Base-by-base conservation (phyloP, 1,140 invertebrate genomes). In the Drosophila aff. region DNA sequence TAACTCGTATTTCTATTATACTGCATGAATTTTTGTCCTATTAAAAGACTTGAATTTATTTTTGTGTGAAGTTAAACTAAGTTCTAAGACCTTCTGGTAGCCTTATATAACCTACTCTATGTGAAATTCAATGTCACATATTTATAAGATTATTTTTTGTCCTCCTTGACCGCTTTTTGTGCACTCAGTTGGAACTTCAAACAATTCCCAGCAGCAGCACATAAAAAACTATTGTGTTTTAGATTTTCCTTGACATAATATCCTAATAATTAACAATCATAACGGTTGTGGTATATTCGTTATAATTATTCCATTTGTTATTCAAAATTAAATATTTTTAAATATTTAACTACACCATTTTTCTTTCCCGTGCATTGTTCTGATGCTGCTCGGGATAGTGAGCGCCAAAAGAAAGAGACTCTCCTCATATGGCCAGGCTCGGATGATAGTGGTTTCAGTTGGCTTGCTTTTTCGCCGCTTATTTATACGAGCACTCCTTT, bases 401-500 rank as follows among this genome's bases (percentile, higher is more conserved):
- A 61, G n/a, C 47, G 26, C 63, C 49, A 63, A 67, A 61, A 74
- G 55, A 33, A 68, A 60, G 66, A 66, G 61, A 65, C 60, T 62
- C 76, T 79, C 67, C 84, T 57, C 76, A 86, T 80, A 86, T 89
- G 83, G 79, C 61, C 58, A 64, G 71, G 63, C 68, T 50, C 62
- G 64, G 23, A 41, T 41, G 46, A 53, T 62, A 61, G 63, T 58
- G 44, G 43, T 57, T 58, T 66, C 60, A 63, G 33, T 75, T 68
- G 44, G 55, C 52, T 68, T 57, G 41, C 18, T 81, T 68, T 74
- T 71, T 47, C n/a, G 72, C 72, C 53, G 72, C 52, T 41, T 52
- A 50, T 50, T 73, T 68, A 72, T 73, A 71, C 21, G 66, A 43
- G 52, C 52, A 71, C 69, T 72, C 52, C 59, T 67, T 69, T 73